Evolutionary conservation across 2,113 vertebrate species (phyloP).

Genomic region (Zeus faber): DNA sequence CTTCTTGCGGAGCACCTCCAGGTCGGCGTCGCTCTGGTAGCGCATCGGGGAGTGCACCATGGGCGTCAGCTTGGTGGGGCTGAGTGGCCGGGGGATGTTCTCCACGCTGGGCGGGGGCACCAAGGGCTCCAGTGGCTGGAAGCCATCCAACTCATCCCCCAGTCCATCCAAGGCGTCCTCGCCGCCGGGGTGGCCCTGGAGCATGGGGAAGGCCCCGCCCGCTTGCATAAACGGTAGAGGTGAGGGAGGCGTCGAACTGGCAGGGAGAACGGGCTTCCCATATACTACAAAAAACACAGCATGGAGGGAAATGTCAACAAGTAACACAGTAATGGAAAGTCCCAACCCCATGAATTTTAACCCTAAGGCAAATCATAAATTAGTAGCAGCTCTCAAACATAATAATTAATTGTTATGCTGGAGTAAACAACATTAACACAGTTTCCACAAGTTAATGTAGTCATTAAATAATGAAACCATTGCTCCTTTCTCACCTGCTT

Average conservation of each 20-base stretch:
- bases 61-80: conserved; percentile 95
- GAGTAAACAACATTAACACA: no score
- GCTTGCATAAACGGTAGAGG: conserved; percentile 58
- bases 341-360: no score
- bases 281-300: conserved; percentile 51
- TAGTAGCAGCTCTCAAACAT: no score
- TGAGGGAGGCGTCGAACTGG: conserved; percentile 66
- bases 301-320: no score
- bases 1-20: conserved; percentile 91
- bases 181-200: conserved; percentile 36
- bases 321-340: no score
- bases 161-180: conserved; percentile 60
- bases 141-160: conserved; percentile 45
- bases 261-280: conserved; percentile 63
- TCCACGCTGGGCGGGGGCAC: conserved; percentile 82
- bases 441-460: no score
- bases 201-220: conserved; percentile 60
- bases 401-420: no score
- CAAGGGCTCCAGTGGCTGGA: conserved; percentile 55
- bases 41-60: conserved; percentile 97
- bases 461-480: no score
- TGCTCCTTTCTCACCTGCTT: conserved; percentile 95
- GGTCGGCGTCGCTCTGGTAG: conserved; percentile 94
- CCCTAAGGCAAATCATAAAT: no score
- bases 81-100: conserved; percentile 93